Percentiles rank a stretch among this genome's conserved stretches.
phyloP scores from a whole-genome alignment of 1,140 invertebrate genomes.

The Lamellibrachia luymesi region DNA sequence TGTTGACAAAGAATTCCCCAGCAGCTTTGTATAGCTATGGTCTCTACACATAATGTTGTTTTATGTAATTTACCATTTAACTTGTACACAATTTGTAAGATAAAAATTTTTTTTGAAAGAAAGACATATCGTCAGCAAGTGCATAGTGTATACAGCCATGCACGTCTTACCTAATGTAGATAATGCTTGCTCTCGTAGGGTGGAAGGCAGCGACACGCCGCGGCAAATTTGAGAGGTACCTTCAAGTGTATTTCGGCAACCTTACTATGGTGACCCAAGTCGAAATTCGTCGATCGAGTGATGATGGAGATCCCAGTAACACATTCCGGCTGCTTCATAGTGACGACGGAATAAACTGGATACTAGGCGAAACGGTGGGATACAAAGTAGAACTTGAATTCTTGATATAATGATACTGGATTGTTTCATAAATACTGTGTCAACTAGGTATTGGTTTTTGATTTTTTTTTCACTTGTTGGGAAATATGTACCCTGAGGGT shows the following conservation, averaged over 20 bases:
- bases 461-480: not conserved
- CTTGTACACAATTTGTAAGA: too few relatives aligned
- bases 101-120: too few relatives aligned
- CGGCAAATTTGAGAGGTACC: conserved; percentile 37
- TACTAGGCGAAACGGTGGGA: conserved; percentile 35
- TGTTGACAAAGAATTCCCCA: too few relatives aligned
- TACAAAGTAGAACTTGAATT: not conserved
- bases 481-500: too few relatives aligned
- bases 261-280: conserved; percentile 29
- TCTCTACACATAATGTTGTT: too few relatives aligned
- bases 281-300: conserved; percentile 23
- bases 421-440: not conserved
- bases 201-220: conserved; percentile 39
- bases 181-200: conserved; percentile 29
- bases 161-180: not conserved
- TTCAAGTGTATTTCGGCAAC: conserved; percentile 45
- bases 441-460: not conserved
- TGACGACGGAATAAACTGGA: conserved; percentile 40
- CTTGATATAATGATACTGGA: not conserved
- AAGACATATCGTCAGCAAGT: too few relatives aligned
- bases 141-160: too few relatives aligned
- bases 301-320: conserved; percentile 7
- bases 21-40: too few relatives aligned
- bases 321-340: conserved; percentile 38
- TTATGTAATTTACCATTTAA: too few relatives aligned